Evolutionary conservation across 2,797 vertebrate species (phyloP).

Genomic region (Dendrocincla tyrannina): DNA sequence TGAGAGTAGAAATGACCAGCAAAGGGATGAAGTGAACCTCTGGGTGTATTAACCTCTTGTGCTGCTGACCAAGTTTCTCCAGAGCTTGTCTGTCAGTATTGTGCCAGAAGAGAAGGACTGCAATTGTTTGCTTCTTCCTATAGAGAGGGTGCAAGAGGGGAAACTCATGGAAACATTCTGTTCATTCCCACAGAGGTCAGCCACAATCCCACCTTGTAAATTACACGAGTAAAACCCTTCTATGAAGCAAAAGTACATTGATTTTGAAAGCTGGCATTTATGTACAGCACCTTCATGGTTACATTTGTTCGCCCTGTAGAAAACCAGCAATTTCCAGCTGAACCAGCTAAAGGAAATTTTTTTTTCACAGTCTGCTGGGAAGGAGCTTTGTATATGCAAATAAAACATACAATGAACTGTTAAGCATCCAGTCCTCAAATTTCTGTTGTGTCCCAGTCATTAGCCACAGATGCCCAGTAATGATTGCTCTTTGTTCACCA

Average conservation of each 20-base stretch:
- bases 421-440: not conserved
- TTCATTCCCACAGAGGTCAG: not conserved
- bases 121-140: not conserved
- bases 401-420: not conserved
- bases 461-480: slow-evolving; percentile 32
- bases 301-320: not conserved
- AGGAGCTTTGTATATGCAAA: slow-evolving; percentile 10
- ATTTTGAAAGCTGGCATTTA: not conserved
- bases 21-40: not conserved
- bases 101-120: not conserved
- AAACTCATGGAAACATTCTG: not conserved
- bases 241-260: not conserved
- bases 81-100: not conserved
- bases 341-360: not conserved
- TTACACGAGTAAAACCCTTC: not conserved
- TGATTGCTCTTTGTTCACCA: not conserved
- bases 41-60: not conserved
- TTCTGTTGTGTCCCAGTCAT: slow-evolving; percentile 12
- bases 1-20: not conserved
- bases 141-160: not conserved
- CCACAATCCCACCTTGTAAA: not conserved
- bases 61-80: not conserved
- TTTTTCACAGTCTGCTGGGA: not conserved
- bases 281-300: not conserved
- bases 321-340: not conserved